Base-by-base conservation (phyloP, 2,113 vertebrate species). In the Perognathus longimembris region DNA sequence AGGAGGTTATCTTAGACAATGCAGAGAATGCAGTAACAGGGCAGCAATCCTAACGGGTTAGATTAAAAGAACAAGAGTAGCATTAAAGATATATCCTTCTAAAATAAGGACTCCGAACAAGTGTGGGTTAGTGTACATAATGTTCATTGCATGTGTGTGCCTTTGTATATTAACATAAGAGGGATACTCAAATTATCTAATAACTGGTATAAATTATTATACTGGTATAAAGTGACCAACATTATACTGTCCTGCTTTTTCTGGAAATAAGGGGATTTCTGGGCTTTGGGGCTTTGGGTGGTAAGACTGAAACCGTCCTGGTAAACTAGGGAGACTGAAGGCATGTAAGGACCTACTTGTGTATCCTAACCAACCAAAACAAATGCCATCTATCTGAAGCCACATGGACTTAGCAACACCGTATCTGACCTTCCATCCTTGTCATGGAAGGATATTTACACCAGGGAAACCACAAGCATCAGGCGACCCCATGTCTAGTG, bases 41-140 rank as follows among this genome's bases (percentile, higher is more conserved):
- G 70, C 59, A 83, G 71, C 63, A 93, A 63, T 70, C 32, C 22
- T 57, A 54, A 32, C 70, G 88, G 66, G 63, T 54, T 54, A 70
- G 79, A 81, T 21, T 28, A 57, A 76, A 90, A 80, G 24, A 90
- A 34, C 38, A 59, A 73, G 61, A 79, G 36, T 32, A 30, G 34
- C 50, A 26, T 21, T 80, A 63, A 83, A 94, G 83, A 30, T 2
- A 63, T 4, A 79, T 26, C 26, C 36, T 83, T 89, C 67, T 76
- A 67, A 63, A 78, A n/a, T 38, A 67, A 93, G 71, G 57, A 90
- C 28, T 42, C 34, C 24, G 82, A 50, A 70, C 8, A 66, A 45
- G 78, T 17, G 28, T 34, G 38, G 38, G 1, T 61, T 57, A 9
- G 34, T 15, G 8, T 32, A 28, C 9, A 24, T 74, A 73, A 70